Conservation (phyloP, 1,140 invertebrate species). For the Hydropsyche tenuis region DNA sequence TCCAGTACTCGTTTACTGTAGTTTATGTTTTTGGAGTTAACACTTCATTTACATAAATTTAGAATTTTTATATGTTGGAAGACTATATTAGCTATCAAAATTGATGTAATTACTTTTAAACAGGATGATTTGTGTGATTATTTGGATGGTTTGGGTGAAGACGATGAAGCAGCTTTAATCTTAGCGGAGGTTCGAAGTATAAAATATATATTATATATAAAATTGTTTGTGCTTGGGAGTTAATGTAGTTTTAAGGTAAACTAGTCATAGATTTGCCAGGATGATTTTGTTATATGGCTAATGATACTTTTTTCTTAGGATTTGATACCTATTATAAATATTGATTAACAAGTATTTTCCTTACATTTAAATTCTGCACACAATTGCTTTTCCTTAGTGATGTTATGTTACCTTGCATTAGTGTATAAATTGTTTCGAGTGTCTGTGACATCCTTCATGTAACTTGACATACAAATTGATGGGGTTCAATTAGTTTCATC, state of each 20-base stretch:
- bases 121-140: constrained; percentile 65
- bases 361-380: constrained; percentile 14
- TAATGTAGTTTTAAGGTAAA: constrained; percentile 27
- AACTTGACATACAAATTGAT: no score
- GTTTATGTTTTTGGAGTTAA: no score
- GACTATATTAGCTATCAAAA: constrained; percentile 9
- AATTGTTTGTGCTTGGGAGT: constrained; percentile 38
- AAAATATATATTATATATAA: constrained; percentile 28
- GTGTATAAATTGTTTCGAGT: no score
- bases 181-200: constrained; percentile 58
- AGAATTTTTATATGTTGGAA: background rate
- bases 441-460: no score
- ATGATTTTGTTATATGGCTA: constrained; percentile 17
- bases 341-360: constrained; percentile 5
- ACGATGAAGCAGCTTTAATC: constrained; percentile 63
- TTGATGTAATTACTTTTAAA: constrained; percentile 38
- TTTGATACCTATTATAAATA: background rate
- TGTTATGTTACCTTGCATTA: background rate
- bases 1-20: no score
- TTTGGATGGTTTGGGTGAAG: constrained; percentile 64
- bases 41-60: background rate
- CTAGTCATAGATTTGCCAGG: constrained; percentile 10
- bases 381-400: constrained; percentile 15
- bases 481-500: no score
- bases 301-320: constrained; percentile 18